Base-by-base conservation (phyloP, 1,140 invertebrate genomes). In the Chymomyza costata region DNA sequence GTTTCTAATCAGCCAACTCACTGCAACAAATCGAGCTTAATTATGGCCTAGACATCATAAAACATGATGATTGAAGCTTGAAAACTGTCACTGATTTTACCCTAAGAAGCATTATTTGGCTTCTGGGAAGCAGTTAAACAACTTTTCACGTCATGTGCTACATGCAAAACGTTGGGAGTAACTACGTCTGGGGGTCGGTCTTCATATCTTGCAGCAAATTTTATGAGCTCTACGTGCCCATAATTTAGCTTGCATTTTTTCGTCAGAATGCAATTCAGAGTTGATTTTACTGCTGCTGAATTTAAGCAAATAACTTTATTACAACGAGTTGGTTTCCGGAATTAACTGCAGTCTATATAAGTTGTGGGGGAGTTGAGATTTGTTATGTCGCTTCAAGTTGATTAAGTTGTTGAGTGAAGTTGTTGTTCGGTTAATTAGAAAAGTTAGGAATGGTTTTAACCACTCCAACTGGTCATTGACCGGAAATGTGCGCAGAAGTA, bases 1-100 rank as follows among this genome's bases (percentile, higher is more conserved):
- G n/a, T n/a, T n/a, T n/a, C n/a, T n/a, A n/a, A n/a, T n/a, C 21
- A 13, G 18, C 11, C 30, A 2, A n/a, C 7, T 3, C 15, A 34
- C 17, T 16, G n/a, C 32, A 53, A 34, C 65, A 71, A 71, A 54
- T 59, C 53, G 67, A 35, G 48, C 62, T 55, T 74, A 74, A 73
- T 74, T 74, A 68, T 56, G 39, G 69, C 70, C 49, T 54, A 76
- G 70, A 69, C 70, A 39, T 65, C 60, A 76, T 76, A 69, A 76
- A 74, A 50, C 54, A 47, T 70, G 70, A 65, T 65, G 70, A 70
- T 69, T 69, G 56, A 51, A 54, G 54, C 65, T 39, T 57, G 55
- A 61, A 57, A 76, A 74, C 41, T 35, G 49, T 76, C 61, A 57
- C 35, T 52, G 49, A 69, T 68, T 56, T 51, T 2, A 41, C 16